These are phyloP conservation scores for Ectropis crepuscularia DNA, from an alignment of 2,888 invertebrate species.

Conservation along the genomic window DNA sequence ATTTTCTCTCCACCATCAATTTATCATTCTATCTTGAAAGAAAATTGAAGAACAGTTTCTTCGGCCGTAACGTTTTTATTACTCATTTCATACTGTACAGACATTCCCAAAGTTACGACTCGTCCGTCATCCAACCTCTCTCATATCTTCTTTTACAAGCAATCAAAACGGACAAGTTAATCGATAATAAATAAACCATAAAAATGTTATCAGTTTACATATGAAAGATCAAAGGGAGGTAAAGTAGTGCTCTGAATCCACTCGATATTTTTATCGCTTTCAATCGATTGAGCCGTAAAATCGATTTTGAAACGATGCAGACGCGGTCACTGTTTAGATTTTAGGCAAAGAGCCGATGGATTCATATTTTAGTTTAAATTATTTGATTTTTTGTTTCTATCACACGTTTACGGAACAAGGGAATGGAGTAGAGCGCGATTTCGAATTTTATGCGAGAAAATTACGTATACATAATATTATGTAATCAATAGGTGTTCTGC, in stretches of 20 bases:
- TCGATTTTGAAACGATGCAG: slow-evolving; percentile 56
- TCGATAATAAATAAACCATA: slow-evolving; percentile 22
- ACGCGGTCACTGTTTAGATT: slow-evolving; percentile 42
- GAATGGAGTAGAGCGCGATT: too few species aligned
- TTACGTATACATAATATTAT: too few species aligned
- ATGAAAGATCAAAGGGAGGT: slow-evolving; percentile 27
- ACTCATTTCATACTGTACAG: slow-evolving; percentile 1
- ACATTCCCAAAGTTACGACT: slow-evolving; percentile 15
- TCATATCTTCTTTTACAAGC: slow-evolving; percentile 11
- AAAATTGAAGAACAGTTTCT: slow-evolving; percentile 7
- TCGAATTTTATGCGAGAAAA: too few species aligned
- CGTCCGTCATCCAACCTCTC: background rate
- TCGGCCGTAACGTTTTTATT: slow-evolving; percentile 4
- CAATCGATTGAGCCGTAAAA: slow-evolving; percentile 44
- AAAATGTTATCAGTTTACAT: slow-evolving; percentile 17
- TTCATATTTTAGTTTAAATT: too few species aligned
- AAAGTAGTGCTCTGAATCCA: slow-evolving; percentile 28
- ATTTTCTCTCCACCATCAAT: too few species aligned
- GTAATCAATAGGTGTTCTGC: too few species aligned
- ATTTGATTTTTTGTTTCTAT: too few species aligned
- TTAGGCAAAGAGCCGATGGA: slow-evolving; percentile 16
- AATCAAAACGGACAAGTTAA: slow-evolving; percentile 19
- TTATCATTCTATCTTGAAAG: background rate
- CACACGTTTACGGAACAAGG: too few species aligned
- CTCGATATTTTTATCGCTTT: slow-evolving; percentile 38